Evolutionary conservation across 2,888 invertebrate genomes (phyloP).

Genomic region (Aelia acuminata): DNA sequence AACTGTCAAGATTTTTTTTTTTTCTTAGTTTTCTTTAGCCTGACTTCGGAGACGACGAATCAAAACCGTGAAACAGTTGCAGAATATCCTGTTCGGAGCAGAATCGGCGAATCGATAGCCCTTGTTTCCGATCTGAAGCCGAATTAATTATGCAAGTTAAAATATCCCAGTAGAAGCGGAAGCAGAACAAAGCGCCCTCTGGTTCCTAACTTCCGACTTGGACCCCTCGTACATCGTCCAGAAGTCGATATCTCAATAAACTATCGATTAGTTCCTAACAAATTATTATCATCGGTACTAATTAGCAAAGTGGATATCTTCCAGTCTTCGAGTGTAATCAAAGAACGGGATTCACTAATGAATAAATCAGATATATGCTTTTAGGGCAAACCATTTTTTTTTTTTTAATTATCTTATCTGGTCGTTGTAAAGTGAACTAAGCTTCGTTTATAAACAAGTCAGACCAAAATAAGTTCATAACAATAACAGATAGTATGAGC

Average conservation of each 20-base stretch:
- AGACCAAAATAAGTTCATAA: no score
- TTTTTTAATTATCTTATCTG: no score
- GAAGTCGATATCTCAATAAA: not conserved
- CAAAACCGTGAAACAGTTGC: not conserved
- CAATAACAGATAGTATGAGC: no score
- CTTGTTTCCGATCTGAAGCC: conserved; percentile 40
- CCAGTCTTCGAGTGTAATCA: no score
- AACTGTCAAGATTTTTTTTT: not conserved
- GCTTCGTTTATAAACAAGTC: no score
- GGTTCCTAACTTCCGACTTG: conserved; percentile 19
- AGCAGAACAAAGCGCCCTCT: conserved; percentile 37
- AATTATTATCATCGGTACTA: not conserved
- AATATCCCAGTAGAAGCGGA: conserved; percentile 49
- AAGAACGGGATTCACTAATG: no score
- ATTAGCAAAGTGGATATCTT: not conserved
- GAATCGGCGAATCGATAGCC: conserved; percentile 38
- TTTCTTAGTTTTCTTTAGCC: not conserved
- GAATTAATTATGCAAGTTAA: conserved; percentile 59
- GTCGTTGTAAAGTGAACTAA: no score
- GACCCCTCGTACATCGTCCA: conserved; percentile 1
- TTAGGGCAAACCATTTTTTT: no score
- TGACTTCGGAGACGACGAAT: not conserved
- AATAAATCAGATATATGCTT: no score
- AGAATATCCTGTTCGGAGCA: not conserved
- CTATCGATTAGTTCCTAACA: not conserved